A percentile compares a stretch with the other conserved stretches of the same genome.
These are phyloP conservation scores for Setipinna tenuifilis DNA, from an alignment of 2,797 vertebrate species.

Conservation along the genomic window DNA sequence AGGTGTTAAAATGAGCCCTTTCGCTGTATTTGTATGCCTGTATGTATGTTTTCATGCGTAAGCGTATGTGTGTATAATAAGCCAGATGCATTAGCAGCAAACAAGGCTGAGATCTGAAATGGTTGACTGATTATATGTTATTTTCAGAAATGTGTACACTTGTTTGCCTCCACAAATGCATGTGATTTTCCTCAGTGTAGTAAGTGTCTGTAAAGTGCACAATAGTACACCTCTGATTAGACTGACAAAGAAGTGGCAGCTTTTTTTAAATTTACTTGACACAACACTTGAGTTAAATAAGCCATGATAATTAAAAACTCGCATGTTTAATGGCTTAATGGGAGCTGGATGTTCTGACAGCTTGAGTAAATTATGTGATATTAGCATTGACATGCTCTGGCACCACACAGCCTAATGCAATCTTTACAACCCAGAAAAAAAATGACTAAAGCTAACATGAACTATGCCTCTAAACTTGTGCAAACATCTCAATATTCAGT, in stretches of 20 bases:
- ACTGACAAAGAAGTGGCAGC: neutral
- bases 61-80: neutral
- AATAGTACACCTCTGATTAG: neutral
- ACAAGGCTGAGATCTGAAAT: neutral
- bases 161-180: neutral
- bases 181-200: neutral
- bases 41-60: neutral
- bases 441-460: neutral
- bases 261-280: neutral
- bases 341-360: neutral
- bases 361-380: neutral
- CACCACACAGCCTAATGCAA: neutral
- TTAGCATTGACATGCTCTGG: neutral
- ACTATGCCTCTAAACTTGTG: neutral
- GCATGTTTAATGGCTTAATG: neutral
- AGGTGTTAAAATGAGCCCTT: neutral
- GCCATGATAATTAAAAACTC: neutral
- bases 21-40: neutral
- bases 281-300: neutral
- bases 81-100: neutral
- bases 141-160: neutral
- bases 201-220: neutral
- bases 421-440: neutral
- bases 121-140: neutral
- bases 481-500: neutral